phyloP scores from a whole-genome alignment of 2,888 invertebrate genomes.

The Ceramica pisi region DNA sequence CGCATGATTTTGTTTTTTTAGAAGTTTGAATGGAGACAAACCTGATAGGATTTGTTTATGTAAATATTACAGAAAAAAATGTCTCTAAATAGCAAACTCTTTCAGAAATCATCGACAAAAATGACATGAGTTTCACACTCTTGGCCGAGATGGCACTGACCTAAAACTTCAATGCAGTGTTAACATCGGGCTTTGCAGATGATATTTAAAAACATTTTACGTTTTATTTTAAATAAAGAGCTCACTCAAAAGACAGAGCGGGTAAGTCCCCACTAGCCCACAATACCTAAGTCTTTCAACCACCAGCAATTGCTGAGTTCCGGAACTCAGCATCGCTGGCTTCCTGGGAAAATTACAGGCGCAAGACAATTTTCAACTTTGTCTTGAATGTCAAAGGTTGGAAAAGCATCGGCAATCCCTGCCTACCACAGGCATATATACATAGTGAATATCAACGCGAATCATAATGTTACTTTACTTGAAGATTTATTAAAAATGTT shows the following conservation, averaged over 20 bases:
- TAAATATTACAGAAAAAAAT: too few species aligned
- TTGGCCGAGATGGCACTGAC: too few species aligned
- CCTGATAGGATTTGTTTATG: too few species aligned
- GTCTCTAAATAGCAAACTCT: too few species aligned
- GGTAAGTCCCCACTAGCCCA: background rate
- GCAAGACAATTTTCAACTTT: conserved; percentile 15
- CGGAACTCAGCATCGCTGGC: conserved; percentile 3
- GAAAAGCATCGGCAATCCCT: background rate
- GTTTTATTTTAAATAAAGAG: too few species aligned
- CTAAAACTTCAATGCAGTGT: too few species aligned
- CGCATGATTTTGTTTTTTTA: too few species aligned
- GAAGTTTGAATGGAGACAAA: too few species aligned
- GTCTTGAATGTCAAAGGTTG: conserved; percentile 1
- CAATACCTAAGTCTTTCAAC: background rate
- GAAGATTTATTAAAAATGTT: background rate
- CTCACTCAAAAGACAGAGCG: background rate
- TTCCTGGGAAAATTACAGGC: background rate
- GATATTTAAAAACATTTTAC: too few species aligned
- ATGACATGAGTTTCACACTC: too few species aligned
- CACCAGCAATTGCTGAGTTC: background rate
- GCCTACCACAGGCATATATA: background rate
- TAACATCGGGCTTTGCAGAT: too few species aligned
- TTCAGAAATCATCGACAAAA: too few species aligned
- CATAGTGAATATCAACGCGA: background rate
- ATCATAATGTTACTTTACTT: background rate